Evolutionary conservation across 2,888 invertebrate species (phyloP), one percentile per base, ranked within the genome.

Genomic region (Thera obeliscata): DNA sequence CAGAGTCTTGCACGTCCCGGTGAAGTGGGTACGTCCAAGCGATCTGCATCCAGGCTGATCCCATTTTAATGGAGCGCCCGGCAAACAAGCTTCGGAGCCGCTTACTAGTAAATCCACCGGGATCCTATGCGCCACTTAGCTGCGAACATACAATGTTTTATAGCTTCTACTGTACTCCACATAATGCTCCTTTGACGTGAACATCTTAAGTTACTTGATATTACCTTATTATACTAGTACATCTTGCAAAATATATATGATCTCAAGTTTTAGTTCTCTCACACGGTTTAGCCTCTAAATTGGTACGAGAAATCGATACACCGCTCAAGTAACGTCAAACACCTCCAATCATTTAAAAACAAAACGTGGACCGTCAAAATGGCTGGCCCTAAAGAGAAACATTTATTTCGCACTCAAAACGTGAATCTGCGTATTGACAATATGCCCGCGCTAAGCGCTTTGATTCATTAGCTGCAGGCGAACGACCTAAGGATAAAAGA

Each of bases 51-150:
- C 87, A 82, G 81, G 81, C 89, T 93, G 93, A 93, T 93, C 93
- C 93, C 85, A 92, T 93, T 93, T 93, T 93, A 93, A 93, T 93
- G 92, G 93, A 93, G 89, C 91, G 89, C 90, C 89, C 88, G 89
- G 93, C 92, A 93, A 93, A 93, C 92, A 93, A 89, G 91, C 91
- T 90, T 86, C 84, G 75, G 86, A 88, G 87, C 88, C 87, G 93
- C 93, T 92, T 92, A 90, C 90, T 81, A 87, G 85, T 84, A 93
- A 93, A 93, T 92, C 91, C 92, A 82, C 83, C 78, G 84, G 84
- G 88, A 91, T 90, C 89, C 89, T 77, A 81, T 89, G 87, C 88
- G 82, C 90, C 88, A 91, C 92, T 93, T 92, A 91, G 88, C 82
- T 81, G 78, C 76, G 78, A 80, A 85, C 86, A 78, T 86, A 84